Evolutionary conservation across 2,797 vertebrate species (phyloP).

Genomic region (Octomys mimax): DNA sequence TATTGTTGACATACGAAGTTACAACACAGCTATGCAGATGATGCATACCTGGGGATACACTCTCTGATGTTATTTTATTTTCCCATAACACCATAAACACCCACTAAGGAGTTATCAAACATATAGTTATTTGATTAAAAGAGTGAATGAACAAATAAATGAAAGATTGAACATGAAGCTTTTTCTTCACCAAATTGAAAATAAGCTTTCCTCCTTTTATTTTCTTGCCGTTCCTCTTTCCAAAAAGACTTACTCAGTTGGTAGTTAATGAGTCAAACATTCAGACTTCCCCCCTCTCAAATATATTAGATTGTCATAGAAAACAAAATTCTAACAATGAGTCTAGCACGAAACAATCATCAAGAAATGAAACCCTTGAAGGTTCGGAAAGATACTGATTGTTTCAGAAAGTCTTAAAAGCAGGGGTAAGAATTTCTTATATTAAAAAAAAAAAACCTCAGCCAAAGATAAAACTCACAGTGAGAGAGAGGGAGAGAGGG

Average conservation of each 20-base stretch:
- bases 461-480: neutral
- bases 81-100: neutral
- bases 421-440: neutral
- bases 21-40: neutral
- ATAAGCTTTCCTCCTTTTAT: neutral
- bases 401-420: neutral
- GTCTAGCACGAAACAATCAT: constrained; percentile 1
- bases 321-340: constrained; percentile 14
- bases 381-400: neutral
- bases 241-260: constrained; percentile 8
- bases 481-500: too few species aligned
- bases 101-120: neutral
- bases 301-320: neutral
- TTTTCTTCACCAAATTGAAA: constrained; percentile 25
- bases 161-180: constrained; percentile 8
- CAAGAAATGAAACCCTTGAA: neutral
- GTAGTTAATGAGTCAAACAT: neutral
- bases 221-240: constrained; percentile 30
- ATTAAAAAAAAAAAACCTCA: neutral
- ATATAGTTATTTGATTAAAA: neutral
- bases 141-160: neutral
- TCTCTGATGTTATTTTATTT: constrained; percentile 14
- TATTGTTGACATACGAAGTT: constrained; percentile 32
- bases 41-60: neutral
- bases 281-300: neutral